Conservation (phyloP, 2,888 invertebrate species). For the Tipula vernalis region DNA sequence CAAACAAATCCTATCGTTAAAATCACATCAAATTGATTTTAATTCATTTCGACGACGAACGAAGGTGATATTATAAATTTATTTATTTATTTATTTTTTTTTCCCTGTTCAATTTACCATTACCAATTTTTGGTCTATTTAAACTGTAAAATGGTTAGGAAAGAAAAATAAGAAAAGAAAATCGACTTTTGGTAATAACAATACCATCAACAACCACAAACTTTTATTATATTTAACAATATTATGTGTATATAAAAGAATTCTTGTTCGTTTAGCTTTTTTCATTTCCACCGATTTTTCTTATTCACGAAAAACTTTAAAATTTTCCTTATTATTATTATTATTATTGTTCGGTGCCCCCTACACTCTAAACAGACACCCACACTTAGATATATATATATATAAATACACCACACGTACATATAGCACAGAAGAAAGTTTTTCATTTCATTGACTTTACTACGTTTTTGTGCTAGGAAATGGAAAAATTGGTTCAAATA, state of each 20-base stretch:
- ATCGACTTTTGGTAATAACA: background rate
- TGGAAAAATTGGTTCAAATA: background rate
- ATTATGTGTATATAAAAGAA: background rate
- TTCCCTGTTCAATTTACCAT: background rate
- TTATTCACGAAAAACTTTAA: background rate
- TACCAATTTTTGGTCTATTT: background rate
- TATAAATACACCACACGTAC: background rate
- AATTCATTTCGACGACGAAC: background rate
- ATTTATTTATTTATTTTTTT: background rate
- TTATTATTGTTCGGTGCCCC: background rate
- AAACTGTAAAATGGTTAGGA: background rate
- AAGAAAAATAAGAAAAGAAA: background rate
- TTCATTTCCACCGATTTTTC: background rate
- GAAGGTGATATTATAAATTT: background rate
- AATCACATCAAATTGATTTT: background rate
- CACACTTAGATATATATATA: background rate
- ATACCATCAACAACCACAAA: background rate
- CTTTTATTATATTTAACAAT: background rate
- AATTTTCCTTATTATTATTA: background rate
- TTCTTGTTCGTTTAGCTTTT: background rate
- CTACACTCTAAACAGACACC: background rate
- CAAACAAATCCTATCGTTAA: background rate
- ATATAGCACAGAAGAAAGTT: background rate
- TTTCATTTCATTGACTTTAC: background rate
- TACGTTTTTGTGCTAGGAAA: background rate